Conservation (phyloP, 2,113 vertebrate species). For the Zosterops hypoxanthus region DNA sequence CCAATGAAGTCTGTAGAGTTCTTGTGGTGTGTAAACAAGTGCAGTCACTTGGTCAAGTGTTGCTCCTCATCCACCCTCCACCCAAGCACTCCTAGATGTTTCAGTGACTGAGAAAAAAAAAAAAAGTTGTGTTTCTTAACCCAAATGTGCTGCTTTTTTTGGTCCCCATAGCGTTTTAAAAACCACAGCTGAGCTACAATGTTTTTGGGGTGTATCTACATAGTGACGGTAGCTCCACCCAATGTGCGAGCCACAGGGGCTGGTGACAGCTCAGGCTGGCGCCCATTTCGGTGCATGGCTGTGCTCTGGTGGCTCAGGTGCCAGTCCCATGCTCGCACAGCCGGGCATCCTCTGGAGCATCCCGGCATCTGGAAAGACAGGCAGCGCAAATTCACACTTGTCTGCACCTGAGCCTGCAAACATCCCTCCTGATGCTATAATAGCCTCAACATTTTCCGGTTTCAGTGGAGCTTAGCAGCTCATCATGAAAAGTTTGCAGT, state of each 20-base stretch:
- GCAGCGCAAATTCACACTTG: neutral
- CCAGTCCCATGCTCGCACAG: accelerated
- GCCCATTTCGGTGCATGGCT: neutral
- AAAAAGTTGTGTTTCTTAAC: neutral
- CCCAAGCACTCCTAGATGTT: neutral
- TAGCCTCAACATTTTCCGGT: neutral
- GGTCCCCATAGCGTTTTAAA: neutral
- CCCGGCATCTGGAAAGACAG: neutral
- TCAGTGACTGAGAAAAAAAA: neutral
- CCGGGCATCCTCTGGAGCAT: neutral
- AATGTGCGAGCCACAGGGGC: neutral
- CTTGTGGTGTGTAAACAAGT: neutral
- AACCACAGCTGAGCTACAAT: neutral
- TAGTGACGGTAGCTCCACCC: neutral
- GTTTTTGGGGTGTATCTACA: neutral
- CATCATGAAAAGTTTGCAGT: neutral
- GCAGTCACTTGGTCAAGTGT: neutral
- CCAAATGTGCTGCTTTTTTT: neutral
- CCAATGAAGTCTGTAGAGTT: neutral
- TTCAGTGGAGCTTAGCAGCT: neutral
- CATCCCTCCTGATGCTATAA: neutral
- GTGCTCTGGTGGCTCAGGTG: neutral
- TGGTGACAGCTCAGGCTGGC: neutral
- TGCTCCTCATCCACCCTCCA: neutral
- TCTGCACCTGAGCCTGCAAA: neutral